These are phyloP conservation scores for Coleophora flavipennella DNA, from an alignment of 2,888 invertebrate genomes.

Conservation along the genomic window DNA sequence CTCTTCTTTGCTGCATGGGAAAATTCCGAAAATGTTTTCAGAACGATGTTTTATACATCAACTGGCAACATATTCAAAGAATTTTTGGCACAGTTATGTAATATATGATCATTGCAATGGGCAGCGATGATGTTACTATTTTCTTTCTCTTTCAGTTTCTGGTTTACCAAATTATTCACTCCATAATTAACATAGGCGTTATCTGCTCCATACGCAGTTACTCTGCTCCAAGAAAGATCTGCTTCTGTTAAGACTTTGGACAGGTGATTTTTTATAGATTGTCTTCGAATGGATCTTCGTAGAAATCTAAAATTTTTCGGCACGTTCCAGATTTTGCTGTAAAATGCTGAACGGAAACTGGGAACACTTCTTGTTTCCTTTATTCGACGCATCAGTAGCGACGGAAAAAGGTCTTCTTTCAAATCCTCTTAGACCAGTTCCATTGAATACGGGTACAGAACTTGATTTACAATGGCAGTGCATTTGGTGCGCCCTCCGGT, in stretches of 20 bases:
- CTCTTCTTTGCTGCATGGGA: slow-evolving; percentile 6
- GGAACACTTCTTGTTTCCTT: slow-evolving; percentile 11
- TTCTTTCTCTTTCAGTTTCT: slow-evolving; percentile 4
- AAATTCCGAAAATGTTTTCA: slow-evolving; percentile 12
- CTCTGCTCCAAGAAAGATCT: slow-evolving; percentile 6
- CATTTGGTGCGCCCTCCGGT: slow-evolving; percentile 17
- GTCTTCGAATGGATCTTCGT: not conserved
- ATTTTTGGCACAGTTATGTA: slow-evolving; percentile 10
- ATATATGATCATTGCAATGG: slow-evolving; percentile 8
- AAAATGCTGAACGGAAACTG: slow-evolving; percentile 12
- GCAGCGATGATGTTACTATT: slow-evolving; percentile 4
- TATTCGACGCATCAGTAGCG: slow-evolving; percentile 14
- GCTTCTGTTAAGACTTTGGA: not conserved
- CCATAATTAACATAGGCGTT: slow-evolving; percentile 13
- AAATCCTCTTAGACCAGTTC: slow-evolving; percentile 9
- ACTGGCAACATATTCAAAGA: slow-evolving; percentile 7
- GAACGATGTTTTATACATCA: slow-evolving; percentile 1
- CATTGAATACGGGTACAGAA: slow-evolving; percentile 12
- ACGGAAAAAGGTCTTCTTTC: slow-evolving; percentile 7
- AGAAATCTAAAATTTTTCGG: not conserved
- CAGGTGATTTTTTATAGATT: not conserved
- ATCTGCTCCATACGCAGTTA: slow-evolving; percentile 13
- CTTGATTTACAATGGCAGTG: slow-evolving; percentile 16
- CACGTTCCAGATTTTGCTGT: slow-evolving; percentile 7
- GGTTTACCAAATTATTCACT: slow-evolving; percentile 3